These are phyloP conservation scores for Lepidostoma basale DNA, from an alignment of 1,140 invertebrate species.

Conservation along the genomic window DNA sequence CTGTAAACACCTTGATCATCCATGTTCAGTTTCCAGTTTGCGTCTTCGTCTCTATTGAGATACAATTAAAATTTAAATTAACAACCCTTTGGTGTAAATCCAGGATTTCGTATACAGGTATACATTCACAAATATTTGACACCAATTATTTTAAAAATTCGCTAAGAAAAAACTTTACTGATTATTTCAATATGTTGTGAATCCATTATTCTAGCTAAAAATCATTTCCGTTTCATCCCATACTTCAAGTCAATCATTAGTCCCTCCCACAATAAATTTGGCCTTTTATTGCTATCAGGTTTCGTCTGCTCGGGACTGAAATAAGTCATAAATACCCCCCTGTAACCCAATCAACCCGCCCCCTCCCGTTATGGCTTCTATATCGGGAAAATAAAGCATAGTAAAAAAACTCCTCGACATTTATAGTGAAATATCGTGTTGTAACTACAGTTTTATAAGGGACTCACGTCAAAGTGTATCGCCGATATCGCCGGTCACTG, in stretches of 20 bases:
- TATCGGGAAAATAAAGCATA: conserved; percentile 28
- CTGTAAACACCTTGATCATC: too few species aligned
- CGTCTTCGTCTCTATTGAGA: too few species aligned
- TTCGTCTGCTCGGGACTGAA: conserved; percentile 17
- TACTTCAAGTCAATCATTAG: conserved; percentile 16
- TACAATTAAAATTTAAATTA: too few species aligned
- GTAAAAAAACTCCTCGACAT: conserved; percentile 34
- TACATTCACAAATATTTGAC: too few species aligned
- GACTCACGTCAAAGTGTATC: conserved; percentile 36
- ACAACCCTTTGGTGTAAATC: too few species aligned
- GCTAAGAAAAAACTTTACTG: too few species aligned
- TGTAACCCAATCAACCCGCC: background rate
- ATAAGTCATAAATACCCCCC: conserved; percentile 33
- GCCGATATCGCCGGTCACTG: conserved; percentile 41
- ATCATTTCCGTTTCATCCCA: background rate
- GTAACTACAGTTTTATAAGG: conserved; percentile 42
- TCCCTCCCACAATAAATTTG: conserved; percentile 2
- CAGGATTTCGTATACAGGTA: too few species aligned
- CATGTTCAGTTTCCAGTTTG: too few species aligned
- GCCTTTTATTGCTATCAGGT: conserved; percentile 2
- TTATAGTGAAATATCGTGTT: conserved; percentile 46
- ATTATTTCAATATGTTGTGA: too few species aligned
- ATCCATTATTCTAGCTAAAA: too few species aligned
- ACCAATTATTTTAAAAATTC: too few species aligned
- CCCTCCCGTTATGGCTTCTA: background rate